phyloP scores from a whole-genome alignment of 2,113 vertebrate genomes.

The pig (Sus scrofa) region T2T-Sscrofa CM000815.6:103924501-103925000 shows the following conservation, averaged over 20 bases:
- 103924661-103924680: conserved; percentile 96
- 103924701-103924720: conserved; percentile 95
- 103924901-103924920: conserved; percentile 46
- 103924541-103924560: background rate
- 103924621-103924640: conserved; percentile 99
- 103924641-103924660: conserved; percentile 96
- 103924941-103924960: conserved; percentile 27
- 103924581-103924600: conserved; percentile 97
- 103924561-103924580: conserved; percentile 96
- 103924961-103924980: conserved; percentile 57
- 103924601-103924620: conserved; percentile 95
- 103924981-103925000: conserved; percentile 56
- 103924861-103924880: conserved; percentile 69
- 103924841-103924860: background rate
- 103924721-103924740: conserved; percentile 96
- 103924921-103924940: no score
- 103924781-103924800: conserved; percentile 79
- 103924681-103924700: conserved; percentile 95
- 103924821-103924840: conserved; percentile 38
- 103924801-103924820: conserved; percentile 23
- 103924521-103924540: background rate
- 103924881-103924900: conserved; percentile 25
- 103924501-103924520: background rate
- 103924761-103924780: conserved; percentile 56
- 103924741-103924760: conserved; percentile 91